Evolutionary conservation across 2,797 vertebrate genomes (phyloP).

Genomic region (Pseudochirops corinnae): DNA sequence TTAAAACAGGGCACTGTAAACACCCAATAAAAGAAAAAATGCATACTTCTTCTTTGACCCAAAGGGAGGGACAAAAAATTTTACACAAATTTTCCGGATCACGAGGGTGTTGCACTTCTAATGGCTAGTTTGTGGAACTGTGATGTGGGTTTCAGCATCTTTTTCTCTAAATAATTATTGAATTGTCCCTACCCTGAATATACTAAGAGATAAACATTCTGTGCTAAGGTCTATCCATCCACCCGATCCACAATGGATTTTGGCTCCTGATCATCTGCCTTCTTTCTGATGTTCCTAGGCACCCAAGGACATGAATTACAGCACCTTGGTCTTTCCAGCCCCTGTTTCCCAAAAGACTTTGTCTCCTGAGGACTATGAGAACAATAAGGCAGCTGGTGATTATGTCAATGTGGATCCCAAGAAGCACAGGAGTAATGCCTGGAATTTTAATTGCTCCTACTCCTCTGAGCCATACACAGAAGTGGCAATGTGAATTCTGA

Average conservation of each 20-base stretch:
- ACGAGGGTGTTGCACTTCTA: rapidly evolving
- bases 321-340: slow-evolving; percentile 66
- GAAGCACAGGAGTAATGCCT: slow-evolving; percentile 49
- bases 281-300: slow-evolving; percentile 32
- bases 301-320: slow-evolving; percentile 68
- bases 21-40: background rate
- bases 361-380: slow-evolving; percentile 67
- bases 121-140: rapidly evolving
- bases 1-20: background rate
- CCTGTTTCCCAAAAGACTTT: rapidly evolving
- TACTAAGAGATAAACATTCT: background rate
- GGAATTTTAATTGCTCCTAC: slow-evolving; percentile 61
- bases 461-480: slow-evolving; percentile 57
- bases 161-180: background rate
- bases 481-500: slow-evolving; percentile 69
- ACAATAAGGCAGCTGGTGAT: slow-evolving; percentile 58
- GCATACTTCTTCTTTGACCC: background rate
- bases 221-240: too few species aligned
- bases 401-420: slow-evolving; percentile 80
- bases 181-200: background rate
- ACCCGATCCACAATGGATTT: background rate
- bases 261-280: slow-evolving; percentile 13
- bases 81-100: background rate
- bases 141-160: background rate
- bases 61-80: background rate